Conservation (phyloP, 1,140 invertebrate species). For the Leptopilina clavipes region DNA sequence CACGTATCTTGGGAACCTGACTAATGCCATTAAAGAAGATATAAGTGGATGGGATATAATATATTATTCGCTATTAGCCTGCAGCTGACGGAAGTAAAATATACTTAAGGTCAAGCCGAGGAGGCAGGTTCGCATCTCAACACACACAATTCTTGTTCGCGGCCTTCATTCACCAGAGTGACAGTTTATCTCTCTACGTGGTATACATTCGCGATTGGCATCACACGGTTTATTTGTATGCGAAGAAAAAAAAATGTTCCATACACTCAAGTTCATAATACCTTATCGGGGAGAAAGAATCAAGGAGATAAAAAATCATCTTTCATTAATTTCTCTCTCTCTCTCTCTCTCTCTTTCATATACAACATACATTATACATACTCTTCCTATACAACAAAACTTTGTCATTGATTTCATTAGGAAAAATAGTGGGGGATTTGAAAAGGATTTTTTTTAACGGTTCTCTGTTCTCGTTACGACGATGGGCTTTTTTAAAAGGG, state of each 20-base stretch:
- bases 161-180: slow-evolving; percentile 57
- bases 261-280: slow-evolving; percentile 5
- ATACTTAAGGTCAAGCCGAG: slow-evolving; percentile 59
- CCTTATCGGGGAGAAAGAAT: slow-evolving; percentile 31
- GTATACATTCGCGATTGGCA: slow-evolving; percentile 56
- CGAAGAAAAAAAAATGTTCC: not conserved
- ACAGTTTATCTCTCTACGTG: slow-evolving; percentile 54
- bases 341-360: not conserved
- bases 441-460: no score
- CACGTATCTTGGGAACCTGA: slow-evolving; percentile 9
- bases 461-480: slow-evolving; percentile 29
- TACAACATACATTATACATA: no score
- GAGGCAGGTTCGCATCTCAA: slow-evolving; percentile 61
- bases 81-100: slow-evolving; percentile 63
- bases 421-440: no score
- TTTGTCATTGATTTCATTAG: no score
- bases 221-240: slow-evolving; percentile 40
- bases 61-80: slow-evolving; percentile 61
- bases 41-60: slow-evolving; percentile 35
- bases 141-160: slow-evolving; percentile 48
- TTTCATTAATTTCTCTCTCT: not conserved
- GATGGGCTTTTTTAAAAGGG: slow-evolving; percentile 20
- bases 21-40: slow-evolving; percentile 23
- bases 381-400: no score
- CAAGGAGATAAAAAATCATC: slow-evolving; percentile 8